phyloP scores from a whole-genome alignment of 2,888 invertebrate genomes.

The Tetranychus truncatus region DNA sequence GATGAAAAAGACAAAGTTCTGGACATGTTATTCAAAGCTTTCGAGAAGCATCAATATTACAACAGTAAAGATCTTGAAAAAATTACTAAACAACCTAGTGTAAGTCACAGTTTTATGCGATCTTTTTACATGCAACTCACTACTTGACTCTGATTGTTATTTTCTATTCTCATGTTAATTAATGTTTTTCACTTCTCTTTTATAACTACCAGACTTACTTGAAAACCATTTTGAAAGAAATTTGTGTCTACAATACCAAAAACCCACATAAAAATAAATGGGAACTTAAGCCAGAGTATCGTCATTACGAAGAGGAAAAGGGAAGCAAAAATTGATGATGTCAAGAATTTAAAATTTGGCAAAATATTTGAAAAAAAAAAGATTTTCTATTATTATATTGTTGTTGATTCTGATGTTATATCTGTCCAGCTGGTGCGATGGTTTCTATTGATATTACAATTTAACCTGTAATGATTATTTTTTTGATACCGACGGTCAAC shows the following conservation, averaged over 20 bases:
- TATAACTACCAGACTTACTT: conserved; percentile 50
- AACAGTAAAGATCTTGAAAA: conserved; percentile 84
- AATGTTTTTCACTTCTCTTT: neutral
- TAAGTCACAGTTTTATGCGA: conserved; percentile 33
- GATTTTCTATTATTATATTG: no score
- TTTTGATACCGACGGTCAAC: no score
- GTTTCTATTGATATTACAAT: no score
- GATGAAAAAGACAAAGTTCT: conserved; percentile 87
- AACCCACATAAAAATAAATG: conserved; percentile 98
- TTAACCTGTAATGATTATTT: no score
- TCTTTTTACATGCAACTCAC: no score
- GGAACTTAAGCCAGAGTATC: conserved; percentile 94
- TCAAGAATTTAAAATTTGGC: neutral
- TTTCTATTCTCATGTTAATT: neutral
- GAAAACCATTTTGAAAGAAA: conserved; percentile 92
- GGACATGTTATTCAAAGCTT: conserved; percentile 88
- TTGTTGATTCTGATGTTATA: no score
- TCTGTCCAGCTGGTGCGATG: no score
- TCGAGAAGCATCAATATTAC: conserved; percentile 99
- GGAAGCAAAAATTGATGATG: neutral
- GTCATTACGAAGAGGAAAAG: conserved; percentile 49
- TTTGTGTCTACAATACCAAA: conserved; percentile 89
- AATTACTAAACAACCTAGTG: conserved; percentile 85
- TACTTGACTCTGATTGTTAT: no score
- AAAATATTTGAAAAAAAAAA: no score